phyloP scores from a whole-genome alignment of 2,113 vertebrate genomes.

The Dipodomys merriami region DNA sequence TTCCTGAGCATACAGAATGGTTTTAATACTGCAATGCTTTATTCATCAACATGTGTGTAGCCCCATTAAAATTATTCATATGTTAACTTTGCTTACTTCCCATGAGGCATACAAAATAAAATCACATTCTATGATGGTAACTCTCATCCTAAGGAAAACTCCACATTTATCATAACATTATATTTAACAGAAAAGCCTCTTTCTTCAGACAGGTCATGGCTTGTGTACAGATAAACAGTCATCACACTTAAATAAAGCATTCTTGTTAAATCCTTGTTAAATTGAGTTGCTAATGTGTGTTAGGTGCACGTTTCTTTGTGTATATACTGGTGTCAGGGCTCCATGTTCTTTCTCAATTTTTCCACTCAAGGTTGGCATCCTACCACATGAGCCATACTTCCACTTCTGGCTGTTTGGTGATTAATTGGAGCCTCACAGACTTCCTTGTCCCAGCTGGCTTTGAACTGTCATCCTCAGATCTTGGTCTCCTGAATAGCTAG shows the following conservation, averaged over 20 bases:
- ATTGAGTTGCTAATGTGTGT: neutral
- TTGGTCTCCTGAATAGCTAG: too few species aligned
- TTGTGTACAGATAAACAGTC: neutral
- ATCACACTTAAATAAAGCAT: neutral
- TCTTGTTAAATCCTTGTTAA: neutral
- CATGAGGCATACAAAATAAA: conserved; percentile 41
- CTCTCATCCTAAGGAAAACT: conserved; percentile 35
- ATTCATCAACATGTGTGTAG: conserved; percentile 45
- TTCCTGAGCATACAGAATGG: neutral
- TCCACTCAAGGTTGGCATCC: too few species aligned
- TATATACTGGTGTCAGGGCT: too few species aligned
- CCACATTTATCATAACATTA: neutral
- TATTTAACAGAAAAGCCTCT: neutral
- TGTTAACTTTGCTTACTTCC: conserved; percentile 63
- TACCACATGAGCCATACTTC: too few species aligned
- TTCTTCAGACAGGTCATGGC: neutral
- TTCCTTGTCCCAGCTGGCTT: too few species aligned
- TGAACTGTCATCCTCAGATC: too few species aligned
- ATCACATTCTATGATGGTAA: neutral
- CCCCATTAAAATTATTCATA: conserved; percentile 49
- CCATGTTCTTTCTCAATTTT: too few species aligned
- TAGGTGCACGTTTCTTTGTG: neutral
- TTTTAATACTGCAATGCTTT: conserved; percentile 33
- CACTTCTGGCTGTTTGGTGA: too few species aligned
- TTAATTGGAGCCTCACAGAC: too few species aligned